Evolutionary conservation across 2,113 vertebrate species (phyloP).

Genomic region (Podarcis cretensis): DNA sequence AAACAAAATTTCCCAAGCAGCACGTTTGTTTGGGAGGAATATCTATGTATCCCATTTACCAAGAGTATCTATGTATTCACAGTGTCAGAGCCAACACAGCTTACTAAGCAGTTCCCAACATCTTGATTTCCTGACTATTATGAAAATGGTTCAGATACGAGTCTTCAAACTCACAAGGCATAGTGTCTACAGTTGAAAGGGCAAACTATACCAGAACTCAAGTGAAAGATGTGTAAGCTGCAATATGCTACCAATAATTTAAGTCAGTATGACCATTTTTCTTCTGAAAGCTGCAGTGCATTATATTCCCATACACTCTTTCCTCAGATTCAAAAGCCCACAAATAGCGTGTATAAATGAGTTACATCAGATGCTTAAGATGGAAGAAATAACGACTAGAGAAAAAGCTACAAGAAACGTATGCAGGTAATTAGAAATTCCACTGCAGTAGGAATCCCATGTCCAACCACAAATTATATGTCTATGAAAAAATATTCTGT

Average conservation of each 20-base stretch:
- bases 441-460: too few relatives aligned
- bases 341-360: background rate
- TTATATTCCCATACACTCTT: too few relatives aligned
- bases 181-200: background rate
- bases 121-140: too few relatives aligned
- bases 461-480: too few relatives aligned
- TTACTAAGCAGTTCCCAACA: background rate
- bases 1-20: background rate
- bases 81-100: background rate
- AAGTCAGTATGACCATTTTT: background rate
- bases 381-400: too few relatives aligned
- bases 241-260: background rate
- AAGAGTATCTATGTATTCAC: too few relatives aligned
- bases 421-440: too few relatives aligned
- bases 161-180: background rate
- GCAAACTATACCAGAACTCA: background rate
- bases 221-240: background rate
- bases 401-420: too few relatives aligned
- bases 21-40: background rate
- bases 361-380: background rate
- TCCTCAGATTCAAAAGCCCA: background rate
- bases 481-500: too few relatives aligned
- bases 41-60: background rate
- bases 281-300: background rate
- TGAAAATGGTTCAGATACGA: background rate